Evolutionary conservation across 2,797 vertebrate species (phyloP).

Genomic region (Trichosurus vulpecula): DNA sequence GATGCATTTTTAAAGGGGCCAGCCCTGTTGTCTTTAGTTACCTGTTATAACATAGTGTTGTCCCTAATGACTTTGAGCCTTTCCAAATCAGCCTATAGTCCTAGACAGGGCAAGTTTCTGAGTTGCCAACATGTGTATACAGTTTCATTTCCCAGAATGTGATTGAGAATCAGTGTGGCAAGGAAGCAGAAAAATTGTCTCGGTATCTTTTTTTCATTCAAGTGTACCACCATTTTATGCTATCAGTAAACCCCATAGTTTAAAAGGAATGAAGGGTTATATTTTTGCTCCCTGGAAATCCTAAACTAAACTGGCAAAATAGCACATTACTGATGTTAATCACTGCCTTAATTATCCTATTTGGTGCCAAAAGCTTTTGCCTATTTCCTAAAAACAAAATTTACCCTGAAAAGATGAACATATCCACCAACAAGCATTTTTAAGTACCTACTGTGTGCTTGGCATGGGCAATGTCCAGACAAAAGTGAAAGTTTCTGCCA

Average conservation of each 20-base stretch:
- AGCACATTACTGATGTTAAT: slow-evolving; percentile 2
- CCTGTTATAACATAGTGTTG: neutral
- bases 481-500: neutral
- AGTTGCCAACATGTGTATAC: neutral
- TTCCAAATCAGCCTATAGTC: neutral
- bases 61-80: neutral
- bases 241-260: neutral
- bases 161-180: neutral
- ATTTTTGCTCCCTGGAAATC: neutral
- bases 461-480: neutral
- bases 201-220: neutral
- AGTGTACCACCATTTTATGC: neutral
- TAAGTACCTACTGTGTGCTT: neutral
- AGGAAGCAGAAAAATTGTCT: neutral
- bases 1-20: neutral
- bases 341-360: neutral
- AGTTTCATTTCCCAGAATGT: neutral
- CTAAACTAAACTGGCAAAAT: neutral
- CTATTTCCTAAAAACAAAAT: slow-evolving; percentile 30
- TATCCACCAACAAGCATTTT: neutral
- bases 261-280: neutral
- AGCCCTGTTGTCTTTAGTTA: neutral
- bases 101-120: neutral
- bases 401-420: slow-evolving; percentile 17
- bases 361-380: neutral